Conservation (phyloP, 2,113 vertebrate species). For the Isichthys henryi region DNA sequence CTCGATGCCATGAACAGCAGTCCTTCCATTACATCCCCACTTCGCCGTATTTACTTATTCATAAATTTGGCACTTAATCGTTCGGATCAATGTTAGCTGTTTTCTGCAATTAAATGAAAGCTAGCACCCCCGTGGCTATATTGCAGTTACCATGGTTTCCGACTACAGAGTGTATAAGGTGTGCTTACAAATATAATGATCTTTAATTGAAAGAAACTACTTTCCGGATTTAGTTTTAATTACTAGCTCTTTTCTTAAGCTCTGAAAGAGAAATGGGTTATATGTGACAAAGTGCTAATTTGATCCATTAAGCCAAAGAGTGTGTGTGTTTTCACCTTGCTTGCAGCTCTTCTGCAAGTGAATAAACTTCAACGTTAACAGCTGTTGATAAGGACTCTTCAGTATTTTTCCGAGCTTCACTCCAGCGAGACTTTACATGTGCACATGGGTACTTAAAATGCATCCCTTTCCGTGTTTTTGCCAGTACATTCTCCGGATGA, state of each 20-base stretch:
- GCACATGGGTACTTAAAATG: neutral
- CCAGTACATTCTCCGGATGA: neutral
- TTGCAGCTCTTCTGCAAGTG: neutral
- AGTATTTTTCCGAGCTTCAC: neutral
- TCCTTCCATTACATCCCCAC: neutral
- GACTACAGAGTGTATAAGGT: slow-evolving; percentile 3
- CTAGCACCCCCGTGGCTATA: neutral
- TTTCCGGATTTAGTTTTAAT: slow-evolving; percentile 45
- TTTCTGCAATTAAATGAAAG: slow-evolving; percentile 14
- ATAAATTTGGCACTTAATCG: slow-evolving; percentile 13
- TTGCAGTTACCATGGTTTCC: slow-evolving; percentile 20
- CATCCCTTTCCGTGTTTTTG: neutral
- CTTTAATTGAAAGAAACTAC: slow-evolving; percentile 51
- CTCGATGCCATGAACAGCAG: neutral
- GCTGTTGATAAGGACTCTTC: neutral
- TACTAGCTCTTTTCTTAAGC: slow-evolving; percentile 34
- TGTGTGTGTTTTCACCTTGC: slow-evolving; percentile 15
- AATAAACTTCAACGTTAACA: slow-evolving; percentile 5
- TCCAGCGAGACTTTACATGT: neutral
- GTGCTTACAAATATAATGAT: slow-evolving; percentile 37
- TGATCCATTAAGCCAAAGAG: slow-evolving; percentile 48
- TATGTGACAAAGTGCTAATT: slow-evolving; percentile 52
- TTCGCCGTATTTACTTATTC: neutral
- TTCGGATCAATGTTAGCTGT: slow-evolving; percentile 11
- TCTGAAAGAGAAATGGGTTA: slow-evolving; percentile 41